Evolutionary conservation across 1,140 invertebrate species (phyloP), one percentile per base, ranked within the genome.

Genomic region (Cherax quadricarinatus): DNA sequence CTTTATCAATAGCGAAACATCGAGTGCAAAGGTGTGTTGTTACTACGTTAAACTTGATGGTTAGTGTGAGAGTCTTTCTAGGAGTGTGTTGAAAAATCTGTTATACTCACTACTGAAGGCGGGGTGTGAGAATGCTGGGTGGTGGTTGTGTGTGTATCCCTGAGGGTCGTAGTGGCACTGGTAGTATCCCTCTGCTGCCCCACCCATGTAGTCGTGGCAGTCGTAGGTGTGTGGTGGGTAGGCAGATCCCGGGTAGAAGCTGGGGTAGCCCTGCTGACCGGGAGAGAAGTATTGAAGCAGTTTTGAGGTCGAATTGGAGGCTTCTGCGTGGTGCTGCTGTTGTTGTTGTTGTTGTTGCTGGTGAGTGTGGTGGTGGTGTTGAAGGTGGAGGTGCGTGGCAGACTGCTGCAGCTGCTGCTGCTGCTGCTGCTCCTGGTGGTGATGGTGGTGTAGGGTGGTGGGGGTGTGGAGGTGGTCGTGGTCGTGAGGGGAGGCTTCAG

Each of bases 401-500:
- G 16, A 7, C 60, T 91, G 93, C 51, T 91, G 93, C 48, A 86
- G 53, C n/a, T 51, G 75, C 70, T 91, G 92, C 12, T 84, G 53
- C n/a, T 51, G 75, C 70, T 91, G 92, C 24, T 88, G 84, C 16
- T 91, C 84, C 30, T 86, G 78, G 24, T 91, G 93, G 70, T 91
- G 93, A 21, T 91, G 93, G 73, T 91, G 93, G 62, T 89, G 83
- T 30, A 14, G 79, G 83, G 66, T 57, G 89, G 73, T 48, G 79
- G 88, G 21, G 73, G 89, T 88, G 89, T 88, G 84, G 70, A 93
- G 85, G 89, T 90, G 89, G 89, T 93, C 93, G 75, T 93, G 93
- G 66, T 93, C 93, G 78, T 93, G 93, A 4, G 93, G 93, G 51
- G 93, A 93, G 51, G 90, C 88, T 80, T 93, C 93, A 30, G 93